Evolutionary conservation across 2,113 vertebrate genomes (phyloP).

Genomic region (Podarcis muralis): DNA sequence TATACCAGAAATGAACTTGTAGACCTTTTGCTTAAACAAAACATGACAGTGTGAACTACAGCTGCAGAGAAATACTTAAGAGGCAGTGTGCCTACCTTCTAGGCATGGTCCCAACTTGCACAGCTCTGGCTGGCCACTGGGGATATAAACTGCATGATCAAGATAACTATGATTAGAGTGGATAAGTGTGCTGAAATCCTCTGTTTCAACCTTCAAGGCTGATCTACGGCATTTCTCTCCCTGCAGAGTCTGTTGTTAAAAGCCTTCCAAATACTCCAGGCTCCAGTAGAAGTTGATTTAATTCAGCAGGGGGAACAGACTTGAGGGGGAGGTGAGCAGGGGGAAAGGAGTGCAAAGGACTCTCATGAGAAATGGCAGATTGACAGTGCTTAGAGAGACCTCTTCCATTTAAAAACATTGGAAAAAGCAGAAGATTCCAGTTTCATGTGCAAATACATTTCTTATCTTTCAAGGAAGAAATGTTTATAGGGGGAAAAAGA

Average conservation of each 20-base stretch:
- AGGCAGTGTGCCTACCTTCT: neutral
- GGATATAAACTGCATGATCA: slow-evolving; percentile 17
- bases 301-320: slow-evolving; percentile 21
- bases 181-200: slow-evolving; percentile 28
- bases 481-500: neutral
- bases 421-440: neutral
- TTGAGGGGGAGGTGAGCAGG: neutral
- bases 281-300: slow-evolving; percentile 9
- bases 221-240: slow-evolving; percentile 8
- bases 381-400: neutral
- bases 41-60: neutral
- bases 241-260: slow-evolving; percentile 5
- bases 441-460: neutral
- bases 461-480: neutral
- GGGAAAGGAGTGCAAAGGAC: neutral
- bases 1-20: neutral
- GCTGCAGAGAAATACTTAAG: neutral
- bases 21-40: neutral
- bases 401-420: neutral
- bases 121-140: slow-evolving; percentile 2
- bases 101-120: slow-evolving; percentile 9
- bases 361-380: neutral
- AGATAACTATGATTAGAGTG: slow-evolving; percentile 37
- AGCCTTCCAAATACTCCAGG: slow-evolving; percentile 17
- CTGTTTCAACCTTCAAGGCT: slow-evolving; percentile 22